Evolutionary conservation across 2,113 vertebrate genomes (phyloP).

Genomic region (Ctenomys sociabilis): DNA sequence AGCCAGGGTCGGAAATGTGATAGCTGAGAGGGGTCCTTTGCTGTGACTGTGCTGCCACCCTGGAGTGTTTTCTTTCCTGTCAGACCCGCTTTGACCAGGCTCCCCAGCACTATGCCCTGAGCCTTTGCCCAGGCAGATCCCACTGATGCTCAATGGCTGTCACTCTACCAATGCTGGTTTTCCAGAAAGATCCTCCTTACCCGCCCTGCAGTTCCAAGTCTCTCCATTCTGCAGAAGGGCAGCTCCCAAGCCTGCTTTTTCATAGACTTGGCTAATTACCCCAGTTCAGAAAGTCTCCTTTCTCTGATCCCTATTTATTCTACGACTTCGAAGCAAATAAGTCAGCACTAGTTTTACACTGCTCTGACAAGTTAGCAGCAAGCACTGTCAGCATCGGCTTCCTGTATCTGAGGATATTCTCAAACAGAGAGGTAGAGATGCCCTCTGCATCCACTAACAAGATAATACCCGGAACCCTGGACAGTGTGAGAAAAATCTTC

Average conservation of each 20-base stretch:
- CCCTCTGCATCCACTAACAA: not conserved
- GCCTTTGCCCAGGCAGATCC: not conserved
- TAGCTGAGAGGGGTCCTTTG: not conserved
- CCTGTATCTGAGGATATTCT: not conserved
- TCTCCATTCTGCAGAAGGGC: not conserved
- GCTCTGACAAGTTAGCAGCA: not conserved
- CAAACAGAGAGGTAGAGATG: not conserved
- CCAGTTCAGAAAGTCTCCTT: not conserved
- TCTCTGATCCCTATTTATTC: not conserved
- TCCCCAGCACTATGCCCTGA: not conserved
- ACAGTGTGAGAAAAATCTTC: slow-evolving; percentile 8
- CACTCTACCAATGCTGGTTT: not conserved
- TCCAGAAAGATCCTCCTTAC: not conserved
- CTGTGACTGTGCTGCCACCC: slow-evolving; percentile 5
- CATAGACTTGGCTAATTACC: not conserved
- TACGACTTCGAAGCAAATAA: slow-evolving; percentile 18
- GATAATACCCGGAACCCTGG: slow-evolving; percentile 7
- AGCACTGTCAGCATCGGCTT: not conserved
- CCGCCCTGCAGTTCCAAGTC: not conserved
- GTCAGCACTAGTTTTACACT: not conserved
- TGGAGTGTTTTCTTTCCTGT: not conserved
- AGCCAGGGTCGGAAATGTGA: not conserved
- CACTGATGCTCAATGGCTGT: not conserved
- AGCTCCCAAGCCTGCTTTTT: not conserved
- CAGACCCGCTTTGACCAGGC: not conserved